Conservation (phyloP, 2,888 invertebrate genomes). For the Germaria angustata region DNA sequence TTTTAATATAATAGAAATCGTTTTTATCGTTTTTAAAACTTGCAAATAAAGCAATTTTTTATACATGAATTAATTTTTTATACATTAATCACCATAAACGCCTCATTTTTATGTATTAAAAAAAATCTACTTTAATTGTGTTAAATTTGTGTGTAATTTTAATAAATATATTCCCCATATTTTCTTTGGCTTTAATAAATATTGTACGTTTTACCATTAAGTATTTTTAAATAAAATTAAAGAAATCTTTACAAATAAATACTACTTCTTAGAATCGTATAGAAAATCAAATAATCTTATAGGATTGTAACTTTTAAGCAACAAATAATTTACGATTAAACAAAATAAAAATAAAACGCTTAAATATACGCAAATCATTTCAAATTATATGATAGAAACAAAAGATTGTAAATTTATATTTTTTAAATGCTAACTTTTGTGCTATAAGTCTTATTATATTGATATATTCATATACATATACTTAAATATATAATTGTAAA, state of each 20-base stretch:
- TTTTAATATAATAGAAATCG: constrained; percentile 18
- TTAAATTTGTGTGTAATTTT: constrained; percentile 36
- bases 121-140: constrained; percentile 17
- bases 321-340: constrained; percentile 1
- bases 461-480: constrained; percentile 9
- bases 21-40: constrained; percentile 3
- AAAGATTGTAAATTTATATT: constrained; percentile 30
- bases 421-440: constrained; percentile 34
- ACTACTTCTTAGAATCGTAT: constrained; percentile 31
- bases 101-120: constrained; percentile 40
- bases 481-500: constrained; percentile 52
- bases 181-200: constrained; percentile 58
- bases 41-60: no score
- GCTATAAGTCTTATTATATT: constrained; percentile 53
- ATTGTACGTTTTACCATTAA: constrained; percentile 59
- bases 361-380: constrained; percentile 14
- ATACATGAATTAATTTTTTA: no score
- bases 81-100: constrained; percentile 47
- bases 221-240: constrained; percentile 51
- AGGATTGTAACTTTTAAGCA: constrained; percentile 7
- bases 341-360: constrained; percentile 7
- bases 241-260: constrained; percentile 28
- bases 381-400: not conserved
- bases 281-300: constrained; percentile 31
- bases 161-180: constrained; percentile 20